Evolutionary conservation across 2,797 vertebrate species (phyloP).

Genomic region (Pangasius sanitwongsei): DNA sequence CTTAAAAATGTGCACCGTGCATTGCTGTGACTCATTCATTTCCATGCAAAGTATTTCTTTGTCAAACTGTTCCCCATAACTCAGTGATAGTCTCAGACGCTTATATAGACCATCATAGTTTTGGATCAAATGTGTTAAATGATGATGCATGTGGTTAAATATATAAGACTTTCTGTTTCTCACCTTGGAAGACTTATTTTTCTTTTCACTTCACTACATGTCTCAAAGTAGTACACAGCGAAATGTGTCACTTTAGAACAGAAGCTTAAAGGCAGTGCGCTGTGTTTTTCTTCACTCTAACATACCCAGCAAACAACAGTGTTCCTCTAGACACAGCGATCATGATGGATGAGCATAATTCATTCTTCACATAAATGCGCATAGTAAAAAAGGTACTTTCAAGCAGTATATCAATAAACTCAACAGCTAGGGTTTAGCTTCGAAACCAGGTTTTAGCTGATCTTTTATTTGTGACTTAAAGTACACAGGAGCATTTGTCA

Average conservation of each 20-base stretch:
- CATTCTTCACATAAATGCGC: background rate
- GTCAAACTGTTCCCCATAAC: background rate
- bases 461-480: background rate
- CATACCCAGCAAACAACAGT: background rate
- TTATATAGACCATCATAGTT: slow-evolving; percentile 15
- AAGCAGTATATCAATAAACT: background rate
- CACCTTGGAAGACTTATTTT: background rate
- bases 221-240: background rate
- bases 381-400: slow-evolving; percentile 3
- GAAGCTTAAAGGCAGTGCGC: background rate
- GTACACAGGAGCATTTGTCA: background rate
- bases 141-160: slow-evolving; percentile 19
- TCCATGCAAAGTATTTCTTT: background rate
- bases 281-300: slow-evolving; percentile 15
- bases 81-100: background rate
- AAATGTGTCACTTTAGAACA: slow-evolving; percentile 26
- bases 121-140: slow-evolving; percentile 26
- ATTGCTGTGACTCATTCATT: background rate
- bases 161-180: background rate
- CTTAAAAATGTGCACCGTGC: background rate
- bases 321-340: slow-evolving; percentile 20
- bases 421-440: background rate
- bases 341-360: slow-evolving; percentile 20
- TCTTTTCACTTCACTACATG: background rate
- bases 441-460: background rate